Percentiles rank a stretch among this genome's conserved stretches.
These are phyloP conservation scores for Ganaspis sp. DNA, from an alignment of 1,140 invertebrate genomes.

Conservation along the genomic window DNA sequence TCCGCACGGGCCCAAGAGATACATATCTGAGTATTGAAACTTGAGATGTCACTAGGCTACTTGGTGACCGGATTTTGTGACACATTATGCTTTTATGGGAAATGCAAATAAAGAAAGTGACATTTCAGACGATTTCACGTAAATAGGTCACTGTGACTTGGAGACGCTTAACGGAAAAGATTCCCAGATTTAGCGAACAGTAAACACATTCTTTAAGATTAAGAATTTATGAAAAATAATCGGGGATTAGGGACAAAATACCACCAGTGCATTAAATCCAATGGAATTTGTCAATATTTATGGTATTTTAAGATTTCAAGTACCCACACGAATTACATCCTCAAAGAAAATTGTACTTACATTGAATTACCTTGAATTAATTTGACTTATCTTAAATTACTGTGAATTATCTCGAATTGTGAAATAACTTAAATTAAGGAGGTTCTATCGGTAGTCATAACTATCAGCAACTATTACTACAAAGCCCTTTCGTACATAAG, in stretches of 20 bases:
- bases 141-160: slow-evolving; percentile 53
- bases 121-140: slow-evolving; percentile 56
- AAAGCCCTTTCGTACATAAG: too few relatives aligned
- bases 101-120: slow-evolving; percentile 49
- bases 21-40: slow-evolving; percentile 51
- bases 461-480: too few relatives aligned
- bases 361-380: too few relatives aligned
- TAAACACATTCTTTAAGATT: slow-evolving; percentile 18
- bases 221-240: slow-evolving; percentile 10
- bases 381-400: too few relatives aligned
- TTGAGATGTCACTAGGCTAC: slow-evolving; percentile 49
- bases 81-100: slow-evolving; percentile 44
- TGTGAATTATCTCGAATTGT: too few relatives aligned
- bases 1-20: slow-evolving; percentile 42
- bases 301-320: too few relatives aligned
- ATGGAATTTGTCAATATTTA: neutral
- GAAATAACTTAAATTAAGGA: too few relatives aligned
- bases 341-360: too few relatives aligned
- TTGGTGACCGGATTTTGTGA: slow-evolving; percentile 35
- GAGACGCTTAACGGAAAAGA: neutral
- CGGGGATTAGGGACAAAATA: neutral
- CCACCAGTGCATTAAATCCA: too few relatives aligned
- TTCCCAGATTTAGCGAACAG: neutral
- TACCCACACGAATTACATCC: too few relatives aligned
- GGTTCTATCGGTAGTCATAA: too few relatives aligned